phyloP scores from a whole-genome alignment of 2,888 invertebrate species.

The Drymonia ruficornis region DNA sequence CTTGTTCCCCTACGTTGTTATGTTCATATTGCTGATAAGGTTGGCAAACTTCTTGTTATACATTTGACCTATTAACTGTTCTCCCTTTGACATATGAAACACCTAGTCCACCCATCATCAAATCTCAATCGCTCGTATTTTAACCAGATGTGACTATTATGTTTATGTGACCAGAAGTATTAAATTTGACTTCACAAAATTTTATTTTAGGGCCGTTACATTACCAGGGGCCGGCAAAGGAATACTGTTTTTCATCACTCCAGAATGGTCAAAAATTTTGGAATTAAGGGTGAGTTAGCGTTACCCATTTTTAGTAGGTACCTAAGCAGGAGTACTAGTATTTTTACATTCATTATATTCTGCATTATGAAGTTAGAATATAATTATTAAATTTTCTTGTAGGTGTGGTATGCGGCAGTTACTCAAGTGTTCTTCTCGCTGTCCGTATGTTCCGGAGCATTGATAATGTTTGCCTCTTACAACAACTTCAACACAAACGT shows the following conservation, averaged over 20 bases:
- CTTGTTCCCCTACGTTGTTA: conserved; percentile 91
- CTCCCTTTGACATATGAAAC: no score
- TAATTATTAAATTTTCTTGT: conserved; percentile 27
- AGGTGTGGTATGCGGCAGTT: conserved; percentile 93
- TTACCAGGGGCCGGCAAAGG: conserved; percentile 90
- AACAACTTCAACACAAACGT: conserved; percentile 89
- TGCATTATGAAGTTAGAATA: neutral
- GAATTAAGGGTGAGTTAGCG: conserved; percentile 84
- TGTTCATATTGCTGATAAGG: conserved; percentile 89
- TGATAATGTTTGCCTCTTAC: conserved; percentile 92
- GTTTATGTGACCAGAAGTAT: no score
- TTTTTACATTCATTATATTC: no score
- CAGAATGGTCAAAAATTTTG: conserved; percentile 90
- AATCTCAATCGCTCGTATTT: no score
- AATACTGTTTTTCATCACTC: conserved; percentile 91
- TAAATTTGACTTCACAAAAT: no score
- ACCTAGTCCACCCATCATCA: no score
- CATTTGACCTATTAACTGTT: no score
- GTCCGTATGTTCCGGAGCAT: conserved; percentile 90
- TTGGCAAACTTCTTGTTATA: conserved; percentile 28
- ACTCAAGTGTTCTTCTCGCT: conserved; percentile 93
- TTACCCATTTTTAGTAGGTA: neutral
- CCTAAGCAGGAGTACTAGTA: no score
- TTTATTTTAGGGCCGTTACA: conserved; percentile 81
- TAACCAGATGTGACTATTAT: no score